phyloP scores from a whole-genome alignment of 2,888 invertebrate species.

The Callinectes sapidus region DNA sequence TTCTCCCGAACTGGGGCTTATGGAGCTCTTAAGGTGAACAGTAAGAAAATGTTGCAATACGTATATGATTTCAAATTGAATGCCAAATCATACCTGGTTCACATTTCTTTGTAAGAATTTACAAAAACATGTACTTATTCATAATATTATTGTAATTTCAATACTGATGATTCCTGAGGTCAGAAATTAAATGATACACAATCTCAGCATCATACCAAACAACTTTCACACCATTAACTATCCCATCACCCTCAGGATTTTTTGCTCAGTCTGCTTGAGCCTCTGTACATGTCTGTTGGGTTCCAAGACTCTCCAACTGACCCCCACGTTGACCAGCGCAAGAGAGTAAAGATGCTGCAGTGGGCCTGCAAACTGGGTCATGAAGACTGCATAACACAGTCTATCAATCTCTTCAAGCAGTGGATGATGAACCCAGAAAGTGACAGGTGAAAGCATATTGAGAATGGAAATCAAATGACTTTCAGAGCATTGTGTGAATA shows the following conservation, averaged over 20 bases:
- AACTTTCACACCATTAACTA: not conserved
- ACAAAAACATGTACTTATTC: too few relatives aligned
- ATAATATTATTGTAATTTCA: not conserved
- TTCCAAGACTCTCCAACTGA: conserved; percentile 82
- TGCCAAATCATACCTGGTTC: not conserved
- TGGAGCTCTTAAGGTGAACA: conserved; percentile 81
- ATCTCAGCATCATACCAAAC: not conserved
- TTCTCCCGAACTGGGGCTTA: conserved; percentile 84
- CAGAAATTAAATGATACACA: not conserved
- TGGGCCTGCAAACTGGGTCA: conserved; percentile 87
- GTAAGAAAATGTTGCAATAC: not conserved
- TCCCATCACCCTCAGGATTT: conserved; percentile 80
- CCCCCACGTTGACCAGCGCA: conserved; percentile 83
- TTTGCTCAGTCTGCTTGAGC: conserved; percentile 81
- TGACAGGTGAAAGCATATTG: conserved; percentile 39
- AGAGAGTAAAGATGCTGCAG: conserved; percentile 83
- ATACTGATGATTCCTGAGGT: not conserved
- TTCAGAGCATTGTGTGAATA: too few relatives aligned
- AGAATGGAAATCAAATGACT: too few relatives aligned
- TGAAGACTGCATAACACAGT: conserved; percentile 84
- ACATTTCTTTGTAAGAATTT: not conserved
- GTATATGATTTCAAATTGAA: not conserved
- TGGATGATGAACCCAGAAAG: conserved; percentile 83
- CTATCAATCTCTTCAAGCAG: conserved; percentile 83
- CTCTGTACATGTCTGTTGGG: conserved; percentile 83